phyloP scores from a whole-genome alignment of 2,888 invertebrate genomes.

The Heteromyza rotundicornis region DNA sequence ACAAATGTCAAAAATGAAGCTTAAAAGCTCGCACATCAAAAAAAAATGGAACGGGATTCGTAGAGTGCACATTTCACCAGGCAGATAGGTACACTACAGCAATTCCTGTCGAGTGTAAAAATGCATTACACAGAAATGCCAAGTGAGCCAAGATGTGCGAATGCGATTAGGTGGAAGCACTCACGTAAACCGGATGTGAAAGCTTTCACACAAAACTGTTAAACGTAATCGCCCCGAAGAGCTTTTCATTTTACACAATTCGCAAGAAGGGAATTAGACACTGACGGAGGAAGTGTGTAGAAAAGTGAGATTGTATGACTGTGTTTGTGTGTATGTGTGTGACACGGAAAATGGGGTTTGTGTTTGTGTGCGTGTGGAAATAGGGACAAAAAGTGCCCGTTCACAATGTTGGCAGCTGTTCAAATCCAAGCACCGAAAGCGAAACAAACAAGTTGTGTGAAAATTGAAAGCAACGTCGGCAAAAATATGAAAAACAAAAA shows the following conservation, averaged over 20 bases:
- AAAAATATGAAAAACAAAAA: no score
- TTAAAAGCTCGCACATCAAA: no score
- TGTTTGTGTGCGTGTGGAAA: background rate
- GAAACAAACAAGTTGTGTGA: no score
- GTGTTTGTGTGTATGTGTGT: conserved; percentile 7
- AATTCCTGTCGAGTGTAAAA: no score
- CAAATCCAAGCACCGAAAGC: background rate
- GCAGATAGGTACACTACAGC: no score
- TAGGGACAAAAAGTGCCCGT: background rate
- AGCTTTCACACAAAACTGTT: conserved; percentile 38
- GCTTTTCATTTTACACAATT: conserved; percentile 43
- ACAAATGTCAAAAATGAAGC: no score
- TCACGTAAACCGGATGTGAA: conserved; percentile 42
- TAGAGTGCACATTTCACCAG: no score
- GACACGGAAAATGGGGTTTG: background rate
- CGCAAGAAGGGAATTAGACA: conserved; percentile 43
- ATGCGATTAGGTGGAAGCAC: conserved; percentile 25
- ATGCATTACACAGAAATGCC: background rate
- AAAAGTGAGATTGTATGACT: background rate
- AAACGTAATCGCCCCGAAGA: conserved; percentile 42
- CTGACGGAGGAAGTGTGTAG: conserved; percentile 30
- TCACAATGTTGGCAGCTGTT: background rate
- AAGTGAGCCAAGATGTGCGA: background rate
- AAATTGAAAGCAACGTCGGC: no score
- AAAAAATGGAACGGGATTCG: no score